Conservation (phyloP, 1,140 invertebrate genomes). For the Diprion similis region DNA sequence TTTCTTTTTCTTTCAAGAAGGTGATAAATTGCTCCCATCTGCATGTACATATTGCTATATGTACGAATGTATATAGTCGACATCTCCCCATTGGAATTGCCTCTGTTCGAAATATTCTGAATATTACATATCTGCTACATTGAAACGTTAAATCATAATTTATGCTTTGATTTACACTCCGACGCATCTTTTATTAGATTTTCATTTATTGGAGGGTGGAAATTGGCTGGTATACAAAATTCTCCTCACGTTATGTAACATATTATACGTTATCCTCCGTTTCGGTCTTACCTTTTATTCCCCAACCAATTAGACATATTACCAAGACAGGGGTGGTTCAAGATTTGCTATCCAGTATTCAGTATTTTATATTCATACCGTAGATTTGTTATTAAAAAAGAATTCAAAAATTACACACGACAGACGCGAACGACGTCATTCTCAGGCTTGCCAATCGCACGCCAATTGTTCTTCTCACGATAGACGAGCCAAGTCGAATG, state of each 20-base stretch:
- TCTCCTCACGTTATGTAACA: neutral
- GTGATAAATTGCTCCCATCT: neutral
- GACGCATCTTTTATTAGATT: slow-evolving; percentile 5
- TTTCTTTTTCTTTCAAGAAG: neutral
- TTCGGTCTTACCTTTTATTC: neutral
- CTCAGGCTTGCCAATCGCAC: no score
- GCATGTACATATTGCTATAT: neutral
- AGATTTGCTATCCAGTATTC: no score
- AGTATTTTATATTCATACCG: no score
- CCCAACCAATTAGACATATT: no score
- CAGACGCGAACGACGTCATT: no score
- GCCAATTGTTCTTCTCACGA: no score
- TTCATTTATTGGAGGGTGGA: slow-evolving; percentile 7
- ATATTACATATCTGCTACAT: slow-evolving; percentile 1
- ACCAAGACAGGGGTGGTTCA: no score
- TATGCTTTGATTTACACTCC: neutral
- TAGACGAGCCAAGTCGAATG: neutral
- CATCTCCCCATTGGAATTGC: neutral
- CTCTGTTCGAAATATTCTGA: neutral
- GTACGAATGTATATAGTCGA: neutral
- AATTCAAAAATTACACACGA: no score
- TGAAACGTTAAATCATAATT: neutral
- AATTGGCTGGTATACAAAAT: neutral
- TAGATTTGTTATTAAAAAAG: no score
- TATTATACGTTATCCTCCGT: neutral